phyloP scores from a whole-genome alignment of 37 sponge, comb jelly and placozoan genomes.

The Beroe ovata region DNA sequence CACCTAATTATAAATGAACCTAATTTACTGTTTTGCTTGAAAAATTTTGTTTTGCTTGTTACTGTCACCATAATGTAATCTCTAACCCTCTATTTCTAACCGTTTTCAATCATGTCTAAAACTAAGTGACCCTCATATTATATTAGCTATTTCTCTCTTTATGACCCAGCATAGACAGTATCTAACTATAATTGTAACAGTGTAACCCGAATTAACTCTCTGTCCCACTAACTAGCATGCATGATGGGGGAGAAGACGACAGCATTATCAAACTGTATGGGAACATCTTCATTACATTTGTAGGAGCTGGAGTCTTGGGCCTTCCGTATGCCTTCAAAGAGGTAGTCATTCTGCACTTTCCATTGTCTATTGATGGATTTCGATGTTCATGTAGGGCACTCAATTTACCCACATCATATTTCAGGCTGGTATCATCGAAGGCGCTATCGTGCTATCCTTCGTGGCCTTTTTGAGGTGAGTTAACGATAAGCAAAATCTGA shows the following conservation, averaged over 20 bases:
- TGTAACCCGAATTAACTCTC: no score
- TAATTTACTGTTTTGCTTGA: no score
- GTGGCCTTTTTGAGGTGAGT: conserved; percentile 83
- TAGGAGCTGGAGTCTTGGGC: conserved; percentile 94
- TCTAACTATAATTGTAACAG: no score
- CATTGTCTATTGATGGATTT: not conserved
- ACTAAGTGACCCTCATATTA: no score
- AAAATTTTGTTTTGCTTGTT: no score
- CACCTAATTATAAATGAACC: no score
- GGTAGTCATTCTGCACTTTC: conserved; percentile 65
- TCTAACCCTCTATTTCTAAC: no score
- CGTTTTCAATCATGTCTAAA: no score
- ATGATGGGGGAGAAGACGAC: conserved; percentile 65
- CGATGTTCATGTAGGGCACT: not conserved
- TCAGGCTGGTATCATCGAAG: conserved; percentile 89
- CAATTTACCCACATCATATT: not conserved
- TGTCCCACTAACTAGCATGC: no score
- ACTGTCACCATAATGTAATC: no score
- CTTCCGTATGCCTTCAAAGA: conserved; percentile 96
- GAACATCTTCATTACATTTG: conserved; percentile 94
- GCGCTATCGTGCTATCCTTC: conserved; percentile 74
- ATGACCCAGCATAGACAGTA: no score
- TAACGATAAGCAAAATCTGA: not conserved
- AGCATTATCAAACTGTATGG: conserved; percentile 79
- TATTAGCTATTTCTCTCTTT: no score